Conservation (phyloP, 2,113 vertebrate genomes). For the Trogon surrucura region DNA sequence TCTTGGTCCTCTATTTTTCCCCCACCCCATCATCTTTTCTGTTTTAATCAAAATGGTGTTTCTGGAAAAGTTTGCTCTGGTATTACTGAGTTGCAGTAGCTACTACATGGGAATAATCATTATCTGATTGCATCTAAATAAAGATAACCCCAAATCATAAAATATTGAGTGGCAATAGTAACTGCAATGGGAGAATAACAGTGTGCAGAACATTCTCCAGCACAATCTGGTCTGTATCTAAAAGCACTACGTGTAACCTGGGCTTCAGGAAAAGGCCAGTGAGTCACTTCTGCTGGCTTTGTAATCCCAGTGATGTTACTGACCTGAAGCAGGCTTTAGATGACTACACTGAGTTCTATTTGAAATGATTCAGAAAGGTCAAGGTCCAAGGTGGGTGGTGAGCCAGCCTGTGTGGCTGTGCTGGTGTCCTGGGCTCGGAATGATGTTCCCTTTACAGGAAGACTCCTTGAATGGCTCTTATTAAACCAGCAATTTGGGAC, state of each 20-base stretch:
- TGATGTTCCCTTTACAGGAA: not conserved
- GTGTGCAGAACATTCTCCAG: not conserved
- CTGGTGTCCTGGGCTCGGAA: not conserved
- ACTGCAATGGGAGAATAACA: not conserved
- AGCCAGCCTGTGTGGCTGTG: not conserved
- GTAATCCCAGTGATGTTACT: not conserved
- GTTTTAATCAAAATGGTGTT: not conserved
- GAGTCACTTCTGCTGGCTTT: not conserved
- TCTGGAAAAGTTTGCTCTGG: not conserved
- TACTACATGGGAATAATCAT: not conserved
- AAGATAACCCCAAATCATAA: not conserved
- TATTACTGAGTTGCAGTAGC: not conserved
- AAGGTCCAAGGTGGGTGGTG: not conserved
- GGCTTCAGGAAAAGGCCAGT: not conserved
- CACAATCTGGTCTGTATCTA: not conserved
- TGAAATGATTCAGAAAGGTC: constrained; percentile 3
- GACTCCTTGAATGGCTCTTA: not conserved
- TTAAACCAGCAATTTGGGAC: constrained; percentile 3
- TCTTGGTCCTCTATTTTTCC: accelerated
- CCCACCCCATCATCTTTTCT: not conserved
- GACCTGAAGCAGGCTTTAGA: not conserved
- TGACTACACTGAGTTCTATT: not conserved
- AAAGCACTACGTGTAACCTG: not conserved
- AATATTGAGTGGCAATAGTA: not conserved
- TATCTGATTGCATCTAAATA: not conserved